Evolutionary conservation across 2,888 invertebrate species (phyloP).

Genomic region (Emesis furor): DNA sequence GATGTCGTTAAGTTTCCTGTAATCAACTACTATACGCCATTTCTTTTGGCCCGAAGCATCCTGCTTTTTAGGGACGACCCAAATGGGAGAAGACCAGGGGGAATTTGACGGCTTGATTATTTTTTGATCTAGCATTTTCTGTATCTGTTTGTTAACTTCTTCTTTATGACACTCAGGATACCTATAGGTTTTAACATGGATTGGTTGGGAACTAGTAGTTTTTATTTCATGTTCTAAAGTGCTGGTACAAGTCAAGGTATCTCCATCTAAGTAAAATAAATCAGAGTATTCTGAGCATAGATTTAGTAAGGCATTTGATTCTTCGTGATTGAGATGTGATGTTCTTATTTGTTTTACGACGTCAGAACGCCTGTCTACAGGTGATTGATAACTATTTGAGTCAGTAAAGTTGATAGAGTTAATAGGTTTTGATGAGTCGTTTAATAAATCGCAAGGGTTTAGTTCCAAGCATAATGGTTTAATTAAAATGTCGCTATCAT

Average conservation of each 20-base stretch:
- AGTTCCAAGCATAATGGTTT: background rate
- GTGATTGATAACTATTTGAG: no score
- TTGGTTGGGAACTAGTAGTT: background rate
- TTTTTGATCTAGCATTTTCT: background rate
- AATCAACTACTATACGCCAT: no score
- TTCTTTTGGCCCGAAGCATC: no score
- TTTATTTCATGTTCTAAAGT: background rate
- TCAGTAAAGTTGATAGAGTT: no score
- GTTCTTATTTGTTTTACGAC: background rate
- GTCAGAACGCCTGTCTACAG: no score
- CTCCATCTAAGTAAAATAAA: no score
- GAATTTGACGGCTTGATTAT: background rate
- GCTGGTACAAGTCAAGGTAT: no score
- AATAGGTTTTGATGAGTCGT: no score
- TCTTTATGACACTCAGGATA: slow-evolving; percentile 1
- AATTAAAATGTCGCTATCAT: background rate
- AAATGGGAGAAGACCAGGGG: background rate
- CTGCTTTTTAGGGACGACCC: no score
- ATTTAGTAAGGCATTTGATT: background rate
- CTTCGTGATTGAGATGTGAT: background rate
- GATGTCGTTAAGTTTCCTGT: background rate
- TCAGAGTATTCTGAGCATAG: background rate
- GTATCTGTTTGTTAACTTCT: background rate
- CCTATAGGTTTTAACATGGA: background rate
- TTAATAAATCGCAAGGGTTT: background rate